Evolutionary conservation across 2,113 vertebrate species (phyloP), one percentile per base, ranked within the genome.

Genomic region (Otocyon megalotis): DNA sequence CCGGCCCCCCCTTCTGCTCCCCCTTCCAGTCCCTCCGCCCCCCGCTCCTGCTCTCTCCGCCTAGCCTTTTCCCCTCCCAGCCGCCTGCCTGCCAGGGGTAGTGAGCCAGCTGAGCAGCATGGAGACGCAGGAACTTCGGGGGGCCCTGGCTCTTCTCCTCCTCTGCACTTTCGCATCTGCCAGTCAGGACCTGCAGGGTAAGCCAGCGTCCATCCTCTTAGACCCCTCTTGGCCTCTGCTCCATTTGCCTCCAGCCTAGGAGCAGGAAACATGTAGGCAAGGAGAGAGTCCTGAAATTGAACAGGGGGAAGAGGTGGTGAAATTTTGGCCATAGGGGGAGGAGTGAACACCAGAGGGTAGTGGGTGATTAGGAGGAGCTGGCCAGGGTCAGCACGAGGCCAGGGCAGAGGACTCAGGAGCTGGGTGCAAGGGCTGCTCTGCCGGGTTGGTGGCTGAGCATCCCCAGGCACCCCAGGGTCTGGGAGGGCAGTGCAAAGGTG

Each of bases 171-270:
- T 98, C 30, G 54, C 98, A 17, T 97, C 97, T 11, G 98, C 97
- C 94, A 98, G 98, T 88, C 98, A 95, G 60, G 98, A 98, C 80
- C 96, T 98, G 82, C 98, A 99, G 98, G 98, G 99, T 99, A 98
- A 98, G 98, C 93, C 79, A 53, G 83, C 69, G 50, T 32, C 87
- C 65, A 87, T 77, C 82, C 60, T 87, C 56, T 48, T 7, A n/a
- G 24, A 53, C 19, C 81, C 58, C 22, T 30, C 67, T 92, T 54
- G 20, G 72, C 62, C 43, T 62, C 62, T 48, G 72, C n/a, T 67
- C n/a, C 37, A 1, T 83, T 54, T 84, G 22, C 65, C 85, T 10
- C 62, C 67, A 24, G 69, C 26, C n/a, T 4, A 53, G 90, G 90
- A 95, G 72, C 92, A 92, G 65, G 97, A 83, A 95, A 71, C 93